Evolutionary conservation across 2,888 invertebrate genomes (phyloP).

Genomic region (Sepioteuthis lessoniana): DNA sequence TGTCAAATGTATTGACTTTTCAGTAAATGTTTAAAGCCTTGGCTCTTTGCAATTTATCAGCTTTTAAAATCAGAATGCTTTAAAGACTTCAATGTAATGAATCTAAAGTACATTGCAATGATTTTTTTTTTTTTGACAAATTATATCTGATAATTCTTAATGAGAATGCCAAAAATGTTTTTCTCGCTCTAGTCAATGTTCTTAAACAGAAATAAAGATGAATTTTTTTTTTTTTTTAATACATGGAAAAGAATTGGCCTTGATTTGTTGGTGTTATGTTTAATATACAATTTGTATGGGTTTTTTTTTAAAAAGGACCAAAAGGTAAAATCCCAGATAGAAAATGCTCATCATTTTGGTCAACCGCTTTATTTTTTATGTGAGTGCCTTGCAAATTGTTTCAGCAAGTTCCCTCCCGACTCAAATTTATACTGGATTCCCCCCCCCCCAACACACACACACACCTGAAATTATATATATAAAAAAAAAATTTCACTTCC

Average conservation of each 20-base stretch:
- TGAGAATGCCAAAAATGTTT: background rate
- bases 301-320: background rate
- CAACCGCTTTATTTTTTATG: background rate
- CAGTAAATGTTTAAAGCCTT: background rate
- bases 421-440: background rate
- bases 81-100: background rate
- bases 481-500: background rate
- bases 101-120: background rate
- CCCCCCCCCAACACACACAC: no score
- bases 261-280: background rate
- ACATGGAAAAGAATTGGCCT: background rate
- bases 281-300: no score
- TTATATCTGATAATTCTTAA: background rate
- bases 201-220: background rate
- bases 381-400: background rate
- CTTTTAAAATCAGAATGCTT: background rate
- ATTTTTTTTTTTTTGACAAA: background rate
- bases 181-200: background rate
- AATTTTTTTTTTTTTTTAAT: no score
- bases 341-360: background rate
- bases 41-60: background rate
- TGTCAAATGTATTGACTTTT: background rate
- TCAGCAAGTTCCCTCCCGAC: background rate
- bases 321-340: background rate
- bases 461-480: background rate